phyloP scores from a whole-genome alignment of 2,113 vertebrate genomes.

The Apeltes quadracus region DNA sequence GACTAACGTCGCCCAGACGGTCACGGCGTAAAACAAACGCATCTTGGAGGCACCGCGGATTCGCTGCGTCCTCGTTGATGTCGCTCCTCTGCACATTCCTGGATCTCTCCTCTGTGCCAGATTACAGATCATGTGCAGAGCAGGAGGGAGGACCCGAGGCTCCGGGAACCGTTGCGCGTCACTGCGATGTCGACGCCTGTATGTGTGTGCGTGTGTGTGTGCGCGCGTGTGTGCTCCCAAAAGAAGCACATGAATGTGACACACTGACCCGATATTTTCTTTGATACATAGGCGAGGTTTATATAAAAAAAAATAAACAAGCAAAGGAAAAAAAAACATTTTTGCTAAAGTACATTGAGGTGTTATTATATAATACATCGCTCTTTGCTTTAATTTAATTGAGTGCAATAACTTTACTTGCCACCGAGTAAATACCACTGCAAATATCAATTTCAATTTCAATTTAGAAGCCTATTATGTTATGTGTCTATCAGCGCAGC shows the following conservation, averaged over 20 bases:
- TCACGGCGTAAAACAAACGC: slow-evolving; percentile 48
- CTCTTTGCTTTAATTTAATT: background rate
- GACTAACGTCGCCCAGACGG: slow-evolving; percentile 53
- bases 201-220: slow-evolving; percentile 1
- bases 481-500: background rate
- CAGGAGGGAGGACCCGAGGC: slow-evolving; percentile 71
- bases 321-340: background rate
- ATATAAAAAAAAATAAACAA: background rate
- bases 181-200: background rate
- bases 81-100: slow-evolving; percentile 59
- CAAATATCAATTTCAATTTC: background rate
- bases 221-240: background rate
- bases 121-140: slow-evolving; percentile 79
- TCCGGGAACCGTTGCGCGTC: slow-evolving; percentile 39
- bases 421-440: background rate
- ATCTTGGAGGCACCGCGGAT: slow-evolving; percentile 33
- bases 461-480: background rate
- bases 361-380: background rate
- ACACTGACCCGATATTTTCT: background rate
- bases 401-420: background rate
- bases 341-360: background rate
- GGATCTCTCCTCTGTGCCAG: slow-evolving; percentile 40
- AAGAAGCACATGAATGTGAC: background rate
- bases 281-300: background rate
- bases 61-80: slow-evolving; percentile 50